Base-by-base conservation (phyloP, 2,888 invertebrate genomes). In the Zygothrica quintamaculata region DNA sequence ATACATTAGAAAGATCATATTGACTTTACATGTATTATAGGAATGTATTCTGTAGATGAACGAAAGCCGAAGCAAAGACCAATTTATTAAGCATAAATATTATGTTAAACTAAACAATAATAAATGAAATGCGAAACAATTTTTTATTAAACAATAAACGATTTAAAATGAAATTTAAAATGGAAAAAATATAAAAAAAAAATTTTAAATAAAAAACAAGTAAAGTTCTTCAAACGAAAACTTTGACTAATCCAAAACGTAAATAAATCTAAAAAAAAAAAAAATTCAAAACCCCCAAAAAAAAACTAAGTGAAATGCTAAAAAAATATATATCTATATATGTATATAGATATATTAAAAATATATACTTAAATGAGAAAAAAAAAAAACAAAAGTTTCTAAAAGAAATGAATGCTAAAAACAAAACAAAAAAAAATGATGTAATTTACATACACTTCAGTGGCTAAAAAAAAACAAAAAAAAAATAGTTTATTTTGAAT, bases 51-150 rank as follows among this genome's bases (percentile, higher is more conserved):
- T 64, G 77, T 80, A 80, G 79, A 73, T 84, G 77, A 82, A 84
- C 58, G 80, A 66, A 67, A 85, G 79, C 79, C 79, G 79, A 85
- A 79, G 86, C 86, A 82, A 82, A 82, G 82, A 82, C 82, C 82
- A 82, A 82, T 82, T 82, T 82, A 87, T 82, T 73, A 78, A 81
- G 66, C 62, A 84, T 59, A 70, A 75, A 50, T 74, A 77, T 77
- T 81, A 81, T 74, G 82, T 81, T 78, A 82, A 73, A 79, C 62
- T 73, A 84, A 78, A 78, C 56, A 62, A 65, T 69, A 77, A 68
- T 22, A 57, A 12, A 29, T 18, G 16, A 43, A 46, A 68, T 44
- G 37, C 44, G 65, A 84, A 85, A 77, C 70, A 70, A 84, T 85
- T 85, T 79, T 86, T 85, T 76, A 79, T 61, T 65, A 55, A 60